phyloP scores from a whole-genome alignment of 2,113 vertebrate genomes.

The Cynoglossus semilaevis region DNA sequence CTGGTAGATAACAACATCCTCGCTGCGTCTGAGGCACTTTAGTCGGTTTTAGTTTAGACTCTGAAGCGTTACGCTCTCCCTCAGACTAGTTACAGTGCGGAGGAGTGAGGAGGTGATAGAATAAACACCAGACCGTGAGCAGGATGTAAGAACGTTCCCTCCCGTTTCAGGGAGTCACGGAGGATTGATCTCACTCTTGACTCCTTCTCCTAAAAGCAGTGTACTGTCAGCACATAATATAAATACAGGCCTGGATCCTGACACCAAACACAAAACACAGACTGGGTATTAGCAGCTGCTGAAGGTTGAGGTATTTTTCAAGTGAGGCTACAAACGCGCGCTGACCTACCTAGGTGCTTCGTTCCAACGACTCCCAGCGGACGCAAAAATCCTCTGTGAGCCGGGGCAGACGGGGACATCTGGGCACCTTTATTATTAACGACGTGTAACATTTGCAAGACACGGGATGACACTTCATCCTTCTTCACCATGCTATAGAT shows the following conservation, averaged over 20 bases:
- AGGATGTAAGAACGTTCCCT: slow-evolving; percentile 9
- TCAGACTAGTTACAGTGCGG: background rate
- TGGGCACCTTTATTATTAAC: background rate
- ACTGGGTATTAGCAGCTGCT: slow-evolving; percentile 7
- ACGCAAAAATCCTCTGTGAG: slow-evolving; percentile 2
- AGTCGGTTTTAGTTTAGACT: slow-evolving; percentile 41
- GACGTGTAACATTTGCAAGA: slow-evolving; percentile 20
- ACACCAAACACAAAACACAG: background rate
- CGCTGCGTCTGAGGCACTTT: slow-evolving; percentile 34
- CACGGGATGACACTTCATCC: slow-evolving; percentile 24
- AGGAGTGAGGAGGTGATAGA: slow-evolving; percentile 23
- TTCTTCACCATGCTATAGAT: slow-evolving; percentile 14
- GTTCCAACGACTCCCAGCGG: slow-evolving; percentile 3
- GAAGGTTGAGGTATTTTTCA: slow-evolving; percentile 8
- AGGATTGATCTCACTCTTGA: slow-evolving; percentile 11
- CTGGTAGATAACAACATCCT: slow-evolving; percentile 54
- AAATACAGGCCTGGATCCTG: background rate
- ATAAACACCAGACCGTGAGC: slow-evolving; percentile 15
- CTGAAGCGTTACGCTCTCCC: background rate
- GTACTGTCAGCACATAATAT: slow-evolving; percentile 5
- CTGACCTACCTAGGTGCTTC: background rate
- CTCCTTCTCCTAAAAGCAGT: background rate
- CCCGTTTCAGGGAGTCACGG: slow-evolving; percentile 1
- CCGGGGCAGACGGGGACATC: background rate
- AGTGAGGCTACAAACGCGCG: background rate